Evolutionary conservation across 2,888 invertebrate species (phyloP), one percentile per base, ranked within the genome.

Genomic region (Trisateles emortualis): DNA sequence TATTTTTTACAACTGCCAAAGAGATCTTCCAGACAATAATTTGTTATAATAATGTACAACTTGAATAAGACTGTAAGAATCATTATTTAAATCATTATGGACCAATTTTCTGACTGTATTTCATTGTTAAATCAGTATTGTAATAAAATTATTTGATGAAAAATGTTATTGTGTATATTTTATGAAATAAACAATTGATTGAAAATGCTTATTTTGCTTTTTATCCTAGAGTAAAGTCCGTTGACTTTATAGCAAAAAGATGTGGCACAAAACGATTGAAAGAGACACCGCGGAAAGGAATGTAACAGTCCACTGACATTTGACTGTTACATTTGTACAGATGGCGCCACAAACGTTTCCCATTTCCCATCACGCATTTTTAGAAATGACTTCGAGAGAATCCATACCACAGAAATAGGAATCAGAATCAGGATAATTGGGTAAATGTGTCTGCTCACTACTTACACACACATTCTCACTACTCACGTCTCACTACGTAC

Each of bases 51-150:
- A 39, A 6, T 51, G 24, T 43, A 51, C 14, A 44, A 43, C 10
- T 44, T 41, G 5, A 30, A 3, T 16, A 32, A 43, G 36, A 50
- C 36, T 50, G 32, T 33, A 38, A 33, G 8, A 17, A 49, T 26
- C 46, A 11, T 38, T 43, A 38, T 32, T 30, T 32, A 17, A 49
- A 41, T 14, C 30, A 6, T 26, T 26, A 22, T 59, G 64, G 53
- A 60, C 49, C 60, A 60, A 58, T 55, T n/a, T 45, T 50, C 30
- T 42, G 41, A 59, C 33, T 57, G 33, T 56, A 38, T 10, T 43
- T 32, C 9, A 45, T 68, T 64, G 48, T 66, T 56, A 46, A 62
- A 60, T 49, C 66, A 63, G 62, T 71, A 68, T 67, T 63, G 46
- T 64, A 54, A 44, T 32, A 42, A 39, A 49, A 47, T 52, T 30